phyloP scores from a whole-genome alignment of 2,113 vertebrate species.

The Hemiscyllium ocellatum region DNA sequence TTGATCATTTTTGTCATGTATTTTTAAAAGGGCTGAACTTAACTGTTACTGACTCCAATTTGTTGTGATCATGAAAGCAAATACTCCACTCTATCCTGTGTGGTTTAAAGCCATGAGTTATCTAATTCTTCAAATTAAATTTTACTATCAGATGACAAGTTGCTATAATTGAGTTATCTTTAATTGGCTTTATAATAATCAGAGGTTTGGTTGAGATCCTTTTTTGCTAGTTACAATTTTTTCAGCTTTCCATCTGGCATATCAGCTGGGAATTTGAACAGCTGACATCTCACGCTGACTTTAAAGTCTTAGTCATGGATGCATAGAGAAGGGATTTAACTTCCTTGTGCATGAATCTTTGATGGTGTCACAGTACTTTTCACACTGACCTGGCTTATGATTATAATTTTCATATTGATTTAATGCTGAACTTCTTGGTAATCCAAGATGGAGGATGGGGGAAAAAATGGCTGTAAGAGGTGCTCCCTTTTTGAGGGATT shows the following conservation, averaged over 20 bases:
- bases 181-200: background rate
- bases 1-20: background rate
- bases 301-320: background rate
- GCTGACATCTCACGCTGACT: background rate
- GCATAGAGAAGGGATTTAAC: background rate
- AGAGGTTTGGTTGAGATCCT: background rate
- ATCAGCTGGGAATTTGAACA: background rate
- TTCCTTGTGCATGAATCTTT: background rate
- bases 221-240: background rate
- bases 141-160: background rate
- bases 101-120: background rate
- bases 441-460: too few relatives aligned
- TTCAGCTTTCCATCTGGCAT: background rate
- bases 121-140: background rate
- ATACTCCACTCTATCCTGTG: background rate
- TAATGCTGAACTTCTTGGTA: background rate
- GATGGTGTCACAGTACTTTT: background rate
- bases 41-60: background rate
- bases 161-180: background rate
- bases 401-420: conserved; percentile 7
- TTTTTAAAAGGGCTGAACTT: background rate
- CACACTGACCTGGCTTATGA: background rate
- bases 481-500: too few relatives aligned
- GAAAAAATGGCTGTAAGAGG: too few relatives aligned
- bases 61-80: background rate